phyloP scores from a whole-genome alignment of 2,113 vertebrate species.

The Boulengerochromis microlepis region DNA sequence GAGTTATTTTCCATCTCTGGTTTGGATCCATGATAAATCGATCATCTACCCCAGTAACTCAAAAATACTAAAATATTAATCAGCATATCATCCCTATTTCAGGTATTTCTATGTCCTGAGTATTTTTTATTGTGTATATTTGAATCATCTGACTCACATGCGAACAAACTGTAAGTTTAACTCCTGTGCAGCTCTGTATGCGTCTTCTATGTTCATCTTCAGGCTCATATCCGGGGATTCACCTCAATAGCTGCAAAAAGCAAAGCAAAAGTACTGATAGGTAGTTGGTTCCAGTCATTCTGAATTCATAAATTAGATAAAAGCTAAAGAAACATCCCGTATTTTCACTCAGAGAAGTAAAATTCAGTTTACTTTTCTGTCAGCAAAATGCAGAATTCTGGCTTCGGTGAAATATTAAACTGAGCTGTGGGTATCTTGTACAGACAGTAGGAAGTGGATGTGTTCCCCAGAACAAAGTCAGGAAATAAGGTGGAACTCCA shows the following conservation, averaged over 20 bases:
- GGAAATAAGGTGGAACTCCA: background rate
- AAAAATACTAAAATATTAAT: background rate
- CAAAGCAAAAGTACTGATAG: background rate
- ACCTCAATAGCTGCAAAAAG: slow-evolving; percentile 22
- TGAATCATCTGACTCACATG: background rate
- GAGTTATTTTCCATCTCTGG: background rate
- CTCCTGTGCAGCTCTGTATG: background rate
- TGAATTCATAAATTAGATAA: background rate
- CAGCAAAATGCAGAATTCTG: background rate
- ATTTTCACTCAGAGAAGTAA: background rate
- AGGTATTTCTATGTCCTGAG: background rate
- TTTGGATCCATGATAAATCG: background rate
- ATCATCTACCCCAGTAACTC: background rate
- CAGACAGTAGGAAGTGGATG: background rate
- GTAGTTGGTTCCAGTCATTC: fast-evolving
- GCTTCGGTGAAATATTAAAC: background rate
- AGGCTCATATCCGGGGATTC: background rate
- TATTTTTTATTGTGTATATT: background rate
- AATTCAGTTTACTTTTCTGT: fast-evolving
- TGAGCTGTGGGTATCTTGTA: background rate
- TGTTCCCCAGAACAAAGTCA: background rate
- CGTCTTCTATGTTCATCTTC: background rate
- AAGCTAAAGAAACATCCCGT: background rate
- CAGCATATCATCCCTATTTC: background rate
- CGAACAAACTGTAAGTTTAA: background rate